phyloP scores from a whole-genome alignment of 2,888 invertebrate species.

The Acrobasis consociella region DNA sequence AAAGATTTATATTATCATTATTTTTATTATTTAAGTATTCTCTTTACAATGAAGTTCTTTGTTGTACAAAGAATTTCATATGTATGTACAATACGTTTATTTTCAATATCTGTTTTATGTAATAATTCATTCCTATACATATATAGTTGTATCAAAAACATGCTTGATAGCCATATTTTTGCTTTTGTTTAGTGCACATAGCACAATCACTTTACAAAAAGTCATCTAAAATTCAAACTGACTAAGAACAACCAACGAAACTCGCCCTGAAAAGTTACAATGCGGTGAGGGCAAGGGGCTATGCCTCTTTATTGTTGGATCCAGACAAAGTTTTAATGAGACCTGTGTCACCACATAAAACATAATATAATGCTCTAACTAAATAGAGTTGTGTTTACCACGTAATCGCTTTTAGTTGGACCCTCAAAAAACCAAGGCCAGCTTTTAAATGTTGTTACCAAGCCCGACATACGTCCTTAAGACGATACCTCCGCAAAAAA shows the following conservation, averaged over 20 bases:
- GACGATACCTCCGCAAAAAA: too few species aligned
- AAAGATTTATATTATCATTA: too few species aligned
- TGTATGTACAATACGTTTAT: too few species aligned
- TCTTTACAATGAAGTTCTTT: too few species aligned
- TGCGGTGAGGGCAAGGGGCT: not conserved
- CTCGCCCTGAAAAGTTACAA: slow-evolving; percentile 5
- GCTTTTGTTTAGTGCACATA: too few species aligned
- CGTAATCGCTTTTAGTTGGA: slow-evolving; percentile 1
- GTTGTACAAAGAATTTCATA: too few species aligned
- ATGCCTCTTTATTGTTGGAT: slow-evolving; percentile 1
- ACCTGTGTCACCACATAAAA: slow-evolving; percentile 17
- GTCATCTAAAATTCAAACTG: not conserved
- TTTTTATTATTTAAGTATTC: too few species aligned
- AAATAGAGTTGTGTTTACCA: slow-evolving; percentile 1
- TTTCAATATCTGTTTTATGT: too few species aligned
- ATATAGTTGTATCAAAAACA: too few species aligned
- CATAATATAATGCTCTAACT: slow-evolving; percentile 7
- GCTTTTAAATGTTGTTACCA: not conserved
- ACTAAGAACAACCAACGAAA: slow-evolving; percentile 5
- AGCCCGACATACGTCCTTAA: not conserved
- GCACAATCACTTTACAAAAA: not conserved
- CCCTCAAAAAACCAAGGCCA: not conserved
- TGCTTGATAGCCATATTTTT: too few species aligned
- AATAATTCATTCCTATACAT: too few species aligned
- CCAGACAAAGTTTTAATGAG: slow-evolving; percentile 17